Conservation (phyloP, 2,113 vertebrate species). For the Paraplagusia blochii region DNA sequence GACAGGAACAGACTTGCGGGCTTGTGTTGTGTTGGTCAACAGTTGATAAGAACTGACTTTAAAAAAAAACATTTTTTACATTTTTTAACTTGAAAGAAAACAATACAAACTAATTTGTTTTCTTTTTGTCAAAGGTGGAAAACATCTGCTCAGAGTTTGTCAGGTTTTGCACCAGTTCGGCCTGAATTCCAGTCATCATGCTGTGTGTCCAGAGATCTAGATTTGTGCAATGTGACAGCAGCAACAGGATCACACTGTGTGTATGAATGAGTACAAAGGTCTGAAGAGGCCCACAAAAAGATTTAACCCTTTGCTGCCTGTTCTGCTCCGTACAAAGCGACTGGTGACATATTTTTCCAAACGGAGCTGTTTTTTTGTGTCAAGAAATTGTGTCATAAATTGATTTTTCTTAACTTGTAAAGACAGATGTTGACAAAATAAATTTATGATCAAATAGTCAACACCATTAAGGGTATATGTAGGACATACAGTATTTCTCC, state of each 20-base stretch:
- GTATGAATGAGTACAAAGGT: constrained; percentile 16
- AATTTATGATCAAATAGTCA: too few species aligned
- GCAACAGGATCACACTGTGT: constrained; percentile 31
- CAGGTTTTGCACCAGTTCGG: constrained; percentile 11
- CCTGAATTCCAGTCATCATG: constrained; percentile 48
- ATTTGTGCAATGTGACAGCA: constrained; percentile 65
- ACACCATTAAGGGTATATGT: too few species aligned
- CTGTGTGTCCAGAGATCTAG: constrained; percentile 61
- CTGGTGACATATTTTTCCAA: neutral
- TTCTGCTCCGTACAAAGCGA: neutral
- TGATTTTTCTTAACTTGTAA: too few species aligned
- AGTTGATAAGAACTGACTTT: too few species aligned
- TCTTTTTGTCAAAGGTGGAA: constrained; percentile 25
- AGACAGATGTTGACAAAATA: too few species aligned
- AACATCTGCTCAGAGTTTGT: constrained; percentile 29
- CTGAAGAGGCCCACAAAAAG: constrained; percentile 20
- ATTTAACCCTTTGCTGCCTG: constrained; percentile 12
- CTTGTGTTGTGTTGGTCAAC: too few species aligned
- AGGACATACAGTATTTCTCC: too few species aligned
- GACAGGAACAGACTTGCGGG: constrained; percentile 17
- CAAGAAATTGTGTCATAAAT: too few species aligned
- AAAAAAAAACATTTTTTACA: neutral
- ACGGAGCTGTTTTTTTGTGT: neutral
- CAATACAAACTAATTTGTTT: constrained; percentile 2
- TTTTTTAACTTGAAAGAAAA: constrained; percentile 7